phyloP scores from a whole-genome alignment of 2,797 vertebrate genomes.

The Lagodon rhomboides region DNA sequence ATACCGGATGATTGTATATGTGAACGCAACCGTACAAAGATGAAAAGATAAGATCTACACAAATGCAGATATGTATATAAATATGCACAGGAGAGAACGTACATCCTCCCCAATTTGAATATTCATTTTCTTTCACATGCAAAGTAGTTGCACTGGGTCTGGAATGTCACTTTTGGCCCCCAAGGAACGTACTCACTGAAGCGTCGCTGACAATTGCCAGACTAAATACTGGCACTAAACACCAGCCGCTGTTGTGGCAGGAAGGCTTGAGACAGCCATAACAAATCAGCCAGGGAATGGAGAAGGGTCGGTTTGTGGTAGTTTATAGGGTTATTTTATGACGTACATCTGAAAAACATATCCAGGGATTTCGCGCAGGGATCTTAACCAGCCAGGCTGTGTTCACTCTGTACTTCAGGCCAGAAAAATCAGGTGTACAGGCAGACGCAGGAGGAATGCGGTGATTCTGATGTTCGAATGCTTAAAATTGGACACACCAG shows the following conservation, averaged over 20 bases:
- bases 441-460: slow-evolving; percentile 6
- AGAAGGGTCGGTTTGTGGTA: slow-evolving; percentile 50
- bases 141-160: slow-evolving; percentile 68
- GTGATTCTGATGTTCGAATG: slow-evolving; percentile 2
- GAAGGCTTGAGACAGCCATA: slow-evolving; percentile 72
- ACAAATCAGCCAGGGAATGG: slow-evolving; percentile 68
- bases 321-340: slow-evolving; percentile 74
- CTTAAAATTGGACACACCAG: slow-evolving; percentile 16
- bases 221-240: slow-evolving; percentile 76
- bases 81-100: slow-evolving; percentile 31
- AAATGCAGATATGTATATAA: slow-evolving; percentile 45
- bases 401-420: slow-evolving; percentile 20
- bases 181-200: slow-evolving; percentile 67
- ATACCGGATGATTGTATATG: background rate
- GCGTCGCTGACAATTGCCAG: slow-evolving; percentile 78
- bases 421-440: slow-evolving; percentile 56
- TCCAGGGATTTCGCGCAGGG: slow-evolving; percentile 53
- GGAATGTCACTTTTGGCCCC: slow-evolving; percentile 75
- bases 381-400: slow-evolving; percentile 34
- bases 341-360: slow-evolving; percentile 72
- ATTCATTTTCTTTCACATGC: slow-evolving; percentile 76
- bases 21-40: slow-evolving; percentile 15
- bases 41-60: slow-evolving; percentile 26
- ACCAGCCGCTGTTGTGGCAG: slow-evolving; percentile 70
- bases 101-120: slow-evolving; percentile 63